Evolutionary conservation across 2,113 vertebrate species (phyloP).

Genomic region (Perognathus longimembris): DNA sequence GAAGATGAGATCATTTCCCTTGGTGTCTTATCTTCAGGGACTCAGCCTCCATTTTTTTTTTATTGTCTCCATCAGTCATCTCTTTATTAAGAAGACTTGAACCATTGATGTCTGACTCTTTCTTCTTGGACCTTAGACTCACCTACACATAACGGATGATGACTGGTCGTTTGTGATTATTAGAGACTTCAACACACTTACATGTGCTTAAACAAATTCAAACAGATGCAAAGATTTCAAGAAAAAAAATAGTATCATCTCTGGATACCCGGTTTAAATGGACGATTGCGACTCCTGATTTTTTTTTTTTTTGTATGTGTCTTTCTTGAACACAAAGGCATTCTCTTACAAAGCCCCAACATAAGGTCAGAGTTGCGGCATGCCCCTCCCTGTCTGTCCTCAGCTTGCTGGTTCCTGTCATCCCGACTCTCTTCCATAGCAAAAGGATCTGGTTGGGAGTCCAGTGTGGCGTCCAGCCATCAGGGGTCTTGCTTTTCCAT

Average conservation of each 20-base stretch:
- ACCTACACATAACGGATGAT: accelerated
- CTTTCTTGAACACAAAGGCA: background rate
- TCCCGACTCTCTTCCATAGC: background rate
- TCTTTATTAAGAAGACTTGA: too few species aligned
- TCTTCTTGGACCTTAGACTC: background rate
- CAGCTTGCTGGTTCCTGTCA: too few species aligned
- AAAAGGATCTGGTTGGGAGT: too few species aligned
- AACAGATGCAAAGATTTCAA: background rate
- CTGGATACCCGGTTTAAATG: background rate
- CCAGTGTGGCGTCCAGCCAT: too few species aligned
- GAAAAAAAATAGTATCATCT: background rate
- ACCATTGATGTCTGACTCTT: background rate
- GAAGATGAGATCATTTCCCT: accelerated
- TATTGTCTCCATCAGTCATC: too few species aligned
- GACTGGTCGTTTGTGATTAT: accelerated
- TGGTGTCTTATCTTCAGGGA: background rate
- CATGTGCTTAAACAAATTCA: background rate
- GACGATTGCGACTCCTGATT: background rate
- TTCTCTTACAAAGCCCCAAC: background rate
- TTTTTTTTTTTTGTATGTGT: background rate
- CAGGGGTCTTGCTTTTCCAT: background rate
- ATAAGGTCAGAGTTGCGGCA: background rate
- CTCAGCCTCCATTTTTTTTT: accelerated
- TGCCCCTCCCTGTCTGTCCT: accelerated
- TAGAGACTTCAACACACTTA: too few species aligned